Evolutionary conservation across 2,888 invertebrate genomes (phyloP).

Genomic region (Sarcophaga carnaria): DNA sequence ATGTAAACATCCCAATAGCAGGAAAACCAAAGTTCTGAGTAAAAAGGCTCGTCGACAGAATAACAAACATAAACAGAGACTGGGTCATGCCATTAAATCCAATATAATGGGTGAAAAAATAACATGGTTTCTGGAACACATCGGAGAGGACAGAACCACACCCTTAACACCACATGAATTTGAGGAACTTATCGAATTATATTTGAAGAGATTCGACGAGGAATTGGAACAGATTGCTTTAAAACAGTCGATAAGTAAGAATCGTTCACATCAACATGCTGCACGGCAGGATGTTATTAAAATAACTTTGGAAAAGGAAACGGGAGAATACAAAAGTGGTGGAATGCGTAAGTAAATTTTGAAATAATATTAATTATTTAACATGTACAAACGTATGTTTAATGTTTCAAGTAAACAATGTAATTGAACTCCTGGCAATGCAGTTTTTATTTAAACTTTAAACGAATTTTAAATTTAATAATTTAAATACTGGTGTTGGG

Average conservation of each 20-base stretch:
- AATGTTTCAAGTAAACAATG: too few species aligned
- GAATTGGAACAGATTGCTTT: conserved; percentile 90
- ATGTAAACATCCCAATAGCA: conserved; percentile 92
- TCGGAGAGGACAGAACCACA: conserved; percentile 82
- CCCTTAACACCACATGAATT: conserved; percentile 85
- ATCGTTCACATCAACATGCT: conserved; percentile 89
- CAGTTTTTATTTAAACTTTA: too few species aligned
- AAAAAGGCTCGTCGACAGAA: conserved; percentile 86
- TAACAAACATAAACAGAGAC: conserved; percentile 79
- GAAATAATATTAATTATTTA: too few species aligned
- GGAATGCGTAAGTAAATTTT: conserved; percentile 85
- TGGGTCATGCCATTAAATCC: conserved; percentile 87
- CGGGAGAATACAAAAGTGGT: conserved; percentile 88
- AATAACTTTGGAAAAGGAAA: conserved; percentile 88
- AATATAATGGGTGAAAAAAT: conserved; percentile 90
- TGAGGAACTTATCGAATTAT: conserved; percentile 82
- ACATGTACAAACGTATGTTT: too few species aligned
- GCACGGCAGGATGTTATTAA: conserved; percentile 90
- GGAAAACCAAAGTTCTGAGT: conserved; percentile 89
- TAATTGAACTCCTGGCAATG: too few species aligned
- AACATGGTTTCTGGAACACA: conserved; percentile 88
- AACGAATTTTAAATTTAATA: too few species aligned
- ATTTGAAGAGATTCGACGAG: conserved; percentile 87
- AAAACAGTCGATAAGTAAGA: conserved; percentile 88
- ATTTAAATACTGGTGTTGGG: too few species aligned